Evolutionary conservation across 2,888 invertebrate genomes (phyloP), one percentile per base, ranked within the genome.

Genomic region (Xestoiulus laeticollis): DNA sequence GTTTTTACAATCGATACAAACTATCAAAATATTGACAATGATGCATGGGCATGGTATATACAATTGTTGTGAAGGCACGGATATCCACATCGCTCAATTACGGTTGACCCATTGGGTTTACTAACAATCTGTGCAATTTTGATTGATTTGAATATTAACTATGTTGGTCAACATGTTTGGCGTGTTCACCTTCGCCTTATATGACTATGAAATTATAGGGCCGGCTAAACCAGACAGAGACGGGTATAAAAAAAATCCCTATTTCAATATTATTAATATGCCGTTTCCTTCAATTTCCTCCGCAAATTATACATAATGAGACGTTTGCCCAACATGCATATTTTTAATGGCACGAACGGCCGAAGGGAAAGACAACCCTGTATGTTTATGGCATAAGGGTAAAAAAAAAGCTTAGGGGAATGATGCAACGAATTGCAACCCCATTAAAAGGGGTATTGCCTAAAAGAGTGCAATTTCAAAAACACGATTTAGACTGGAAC

Each of bases 191-290:
- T 59, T 59, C n/a, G 59, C n/a, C 2, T 14, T 38, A 38, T 2
- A 59, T 19, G n/a, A 59, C 14, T 59, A 3, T 14, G 3, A 59
- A 59, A 59, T 59, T 59, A 59, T 19, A 59, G 59, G 16, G 59
- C n/a, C 59, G n/a, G 19, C 59, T 19, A 19, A 59, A 59, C 59
- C 59, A 59, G 59, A 59, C 59, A 59, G 59, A 59, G n/a, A 19
- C 59, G 3, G 1, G 19, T 59, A 59, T n/a, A 59, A 48, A 48
- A 48, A 48, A 48, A n/a, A n/a, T n/a, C 59, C 19, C n/a, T 59
- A n/a, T 59, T 59, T 59, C 59, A 59, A 59, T 59, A 59, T 59
- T n/a, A 59, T 59, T 59, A 59, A 59, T 59, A n/a, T n/a, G n/a
- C n/a, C 1, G n/a, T 59, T 59, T 59, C 59, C 59, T 59, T 59